Evolutionary conservation across 2,113 vertebrate species (phyloP).

Genomic region (Alethe castanea): DNA sequence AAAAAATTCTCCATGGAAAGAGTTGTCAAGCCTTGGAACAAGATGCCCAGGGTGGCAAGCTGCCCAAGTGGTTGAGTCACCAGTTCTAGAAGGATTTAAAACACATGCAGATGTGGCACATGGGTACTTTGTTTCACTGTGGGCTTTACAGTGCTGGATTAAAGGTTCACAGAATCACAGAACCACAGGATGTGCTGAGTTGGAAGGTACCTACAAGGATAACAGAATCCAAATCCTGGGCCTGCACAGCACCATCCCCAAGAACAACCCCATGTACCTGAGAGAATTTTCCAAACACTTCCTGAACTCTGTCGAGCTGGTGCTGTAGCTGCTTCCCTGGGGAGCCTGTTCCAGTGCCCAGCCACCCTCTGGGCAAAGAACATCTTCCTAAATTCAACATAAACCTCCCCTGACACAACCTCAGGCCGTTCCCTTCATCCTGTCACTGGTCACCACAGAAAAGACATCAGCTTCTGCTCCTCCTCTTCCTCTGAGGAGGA

Average conservation of each 20-base stretch:
- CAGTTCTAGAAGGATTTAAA: background rate
- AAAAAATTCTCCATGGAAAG: background rate
- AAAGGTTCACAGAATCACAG: background rate
- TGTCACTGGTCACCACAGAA: background rate
- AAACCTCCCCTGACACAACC: background rate
- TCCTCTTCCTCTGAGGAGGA: background rate
- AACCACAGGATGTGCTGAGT: background rate
- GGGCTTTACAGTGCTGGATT: background rate
- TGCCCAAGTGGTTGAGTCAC: background rate
- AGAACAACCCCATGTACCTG: background rate
- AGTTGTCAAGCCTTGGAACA: background rate
- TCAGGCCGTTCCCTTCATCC: background rate
- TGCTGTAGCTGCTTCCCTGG: no score
- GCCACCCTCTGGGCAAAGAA: background rate
- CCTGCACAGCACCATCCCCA: background rate
- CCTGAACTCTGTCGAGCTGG: background rate
- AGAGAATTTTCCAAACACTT: background rate
- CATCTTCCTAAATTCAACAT: rapidly evolving
- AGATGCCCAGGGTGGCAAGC: background rate
- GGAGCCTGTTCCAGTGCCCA: background rate
- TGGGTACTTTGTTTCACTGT: background rate
- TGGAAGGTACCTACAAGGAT: background rate
- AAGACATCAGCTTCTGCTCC: no score
- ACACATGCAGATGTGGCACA: background rate
- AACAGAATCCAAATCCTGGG: background rate